Conservation (phyloP, 2,888 invertebrate genomes). For the Nemotelus pantherinus region DNA sequence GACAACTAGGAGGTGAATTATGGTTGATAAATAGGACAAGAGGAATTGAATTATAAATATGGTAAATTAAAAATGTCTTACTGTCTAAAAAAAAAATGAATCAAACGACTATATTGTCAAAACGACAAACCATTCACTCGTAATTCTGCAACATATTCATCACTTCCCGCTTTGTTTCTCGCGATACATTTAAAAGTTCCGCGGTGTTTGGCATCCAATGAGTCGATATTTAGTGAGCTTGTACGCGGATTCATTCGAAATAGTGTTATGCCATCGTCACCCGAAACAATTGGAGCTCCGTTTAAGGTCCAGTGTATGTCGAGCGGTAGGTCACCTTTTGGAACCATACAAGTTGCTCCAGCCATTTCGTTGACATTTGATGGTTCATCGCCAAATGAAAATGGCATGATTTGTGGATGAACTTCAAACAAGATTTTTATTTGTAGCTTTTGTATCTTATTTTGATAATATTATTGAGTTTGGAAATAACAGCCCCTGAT, state of each 20-base stretch:
- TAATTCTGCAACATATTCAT: constrained; percentile 71
- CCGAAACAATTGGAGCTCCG: constrained; percentile 63
- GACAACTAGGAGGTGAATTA: background rate
- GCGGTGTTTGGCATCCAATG: constrained; percentile 74
- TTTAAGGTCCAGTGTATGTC: constrained; percentile 76
- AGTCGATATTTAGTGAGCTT: constrained; percentile 68
- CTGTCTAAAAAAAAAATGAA: background rate
- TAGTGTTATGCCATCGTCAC: constrained; percentile 64
- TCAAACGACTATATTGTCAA: no score
- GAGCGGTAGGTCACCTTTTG: constrained; percentile 81
- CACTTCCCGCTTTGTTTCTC: constrained; percentile 76
- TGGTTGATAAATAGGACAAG: constrained; percentile 25
- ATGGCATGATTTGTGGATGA: constrained; percentile 63
- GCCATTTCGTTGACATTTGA: constrained; percentile 77
- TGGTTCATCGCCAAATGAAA: constrained; percentile 63
- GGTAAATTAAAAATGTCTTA: background rate
- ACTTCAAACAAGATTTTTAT: constrained; percentile 63
- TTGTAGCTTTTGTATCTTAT: background rate
- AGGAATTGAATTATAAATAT: background rate
- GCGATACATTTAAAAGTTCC: constrained; percentile 83
- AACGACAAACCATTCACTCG: constrained; percentile 69
- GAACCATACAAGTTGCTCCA: constrained; percentile 75
- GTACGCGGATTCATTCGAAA: constrained; percentile 62
- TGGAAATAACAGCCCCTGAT: no score
- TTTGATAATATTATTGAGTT: no score